Evolutionary conservation across 2,797 vertebrate genomes (phyloP), one percentile per base, ranked within the genome.

Genomic region (Trematomus bernacchii): DNA sequence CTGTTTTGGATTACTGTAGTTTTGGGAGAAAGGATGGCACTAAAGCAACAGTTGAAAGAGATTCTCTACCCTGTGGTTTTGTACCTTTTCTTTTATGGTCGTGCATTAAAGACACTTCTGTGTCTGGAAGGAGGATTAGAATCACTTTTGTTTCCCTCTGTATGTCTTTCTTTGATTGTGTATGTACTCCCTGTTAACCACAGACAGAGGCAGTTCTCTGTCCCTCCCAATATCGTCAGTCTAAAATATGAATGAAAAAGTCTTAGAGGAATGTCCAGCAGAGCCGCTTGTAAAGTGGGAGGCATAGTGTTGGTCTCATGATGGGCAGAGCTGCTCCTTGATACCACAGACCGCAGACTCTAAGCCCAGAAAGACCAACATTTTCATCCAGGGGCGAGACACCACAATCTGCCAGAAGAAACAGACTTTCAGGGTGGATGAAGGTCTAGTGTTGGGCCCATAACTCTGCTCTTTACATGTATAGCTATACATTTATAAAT

Each of bases 321-420:
- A 71, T 73, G 85, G 85, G 55, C 71, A 84, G 62, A 16, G 1
- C 79, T 79, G 80, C 68, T 83, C 73, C 59, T 82, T 63, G 60
- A 87, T 21, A 78, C 90, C 86, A 69, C 86, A 88, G 72, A 89
- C 90, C 88, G 46, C 90, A 92, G 84, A 86, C 83, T 80, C 23
- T 40, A 64, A 76, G 71, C 76, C 82, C 73, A 76, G 87, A 76
- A 62, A 80, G 80, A 84, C 74, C 44, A 54, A 73, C 50, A 60
- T 67, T 67, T 89, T 79, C 79, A 81, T 64, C 72, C 73, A 67
- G 48, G 63, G 76, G 69, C 55, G 3, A 85, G 80, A 67, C 84
- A 73, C 86, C 77, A 55, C 70, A 88, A 77, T 61, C 83, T 79
- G 71, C 42, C 70, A 59, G 43, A 54, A 79, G 79, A 82, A 86